A percentile compares a stretch with the other conserved stretches of the same genome.
Evolutionary conservation across 2,113 vertebrate species (phyloP).

Genomic region (Ondatra zibethicus): DNA sequence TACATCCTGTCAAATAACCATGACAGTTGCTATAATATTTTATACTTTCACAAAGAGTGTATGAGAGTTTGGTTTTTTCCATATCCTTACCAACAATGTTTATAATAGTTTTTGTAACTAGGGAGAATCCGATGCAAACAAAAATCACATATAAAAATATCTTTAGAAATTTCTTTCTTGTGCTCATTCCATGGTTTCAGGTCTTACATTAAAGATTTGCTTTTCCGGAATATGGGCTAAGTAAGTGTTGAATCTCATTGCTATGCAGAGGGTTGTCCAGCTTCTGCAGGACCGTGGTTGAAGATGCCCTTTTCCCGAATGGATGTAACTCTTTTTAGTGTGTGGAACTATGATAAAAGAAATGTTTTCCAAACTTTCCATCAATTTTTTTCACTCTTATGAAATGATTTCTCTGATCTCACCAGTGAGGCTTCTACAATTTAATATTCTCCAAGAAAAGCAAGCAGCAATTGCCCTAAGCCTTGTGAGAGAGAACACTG

Average conservation of each 20-base stretch:
- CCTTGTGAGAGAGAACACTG: not conserved
- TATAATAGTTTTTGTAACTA: not conserved
- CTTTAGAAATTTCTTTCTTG: not conserved
- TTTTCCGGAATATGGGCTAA: not conserved
- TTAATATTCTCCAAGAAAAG: slow-evolving; percentile 31
- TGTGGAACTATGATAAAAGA: not conserved
- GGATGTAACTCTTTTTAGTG: not conserved
- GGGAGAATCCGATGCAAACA: not conserved
- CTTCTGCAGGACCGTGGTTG: not conserved
- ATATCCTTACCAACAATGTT: not conserved
- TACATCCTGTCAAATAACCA: not conserved
- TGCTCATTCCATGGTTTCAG: not conserved
- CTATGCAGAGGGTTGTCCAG: not conserved
- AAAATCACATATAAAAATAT: not conserved
- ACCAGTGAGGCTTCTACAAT: not conserved
- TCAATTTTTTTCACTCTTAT: not conserved
- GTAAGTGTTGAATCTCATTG: not conserved
- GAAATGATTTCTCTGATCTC: slow-evolving; percentile 3
- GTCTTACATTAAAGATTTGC: not conserved
- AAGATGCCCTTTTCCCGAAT: not conserved
- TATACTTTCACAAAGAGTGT: not conserved
- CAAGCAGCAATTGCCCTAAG: slow-evolving; percentile 5
- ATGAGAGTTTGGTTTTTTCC: not conserved
- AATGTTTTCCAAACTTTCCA: not conserved
- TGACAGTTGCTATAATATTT: not conserved